A percentile compares a stretch with the other conserved stretches of the same genome.
Evolutionary conservation across 2,888 invertebrate species (phyloP).

Genomic region (Lysandra bellargus): DNA sequence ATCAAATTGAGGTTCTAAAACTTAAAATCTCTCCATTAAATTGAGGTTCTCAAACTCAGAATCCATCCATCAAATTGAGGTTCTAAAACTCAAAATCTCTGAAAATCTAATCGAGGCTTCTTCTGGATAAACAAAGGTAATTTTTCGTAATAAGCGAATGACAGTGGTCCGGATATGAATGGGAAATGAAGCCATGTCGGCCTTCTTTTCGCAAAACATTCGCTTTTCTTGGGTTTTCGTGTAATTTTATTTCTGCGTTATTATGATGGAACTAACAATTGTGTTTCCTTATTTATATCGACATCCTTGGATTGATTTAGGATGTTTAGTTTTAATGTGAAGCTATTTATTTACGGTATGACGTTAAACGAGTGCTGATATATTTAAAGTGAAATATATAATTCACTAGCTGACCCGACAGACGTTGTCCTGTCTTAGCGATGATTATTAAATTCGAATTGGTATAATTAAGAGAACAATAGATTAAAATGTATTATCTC

Average conservation of each 20-base stretch:
- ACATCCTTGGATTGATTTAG: neutral
- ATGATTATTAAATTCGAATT: no score
- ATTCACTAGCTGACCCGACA: no score
- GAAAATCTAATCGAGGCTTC: neutral
- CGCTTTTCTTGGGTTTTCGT: constrained; percentile 22
- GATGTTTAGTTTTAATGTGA: neutral
- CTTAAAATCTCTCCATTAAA: no score
- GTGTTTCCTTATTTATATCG: neutral
- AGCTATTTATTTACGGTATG: no score
- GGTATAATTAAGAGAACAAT: no score
- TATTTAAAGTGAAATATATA: no score
- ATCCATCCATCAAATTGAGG: no score
- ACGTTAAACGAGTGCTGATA: no score
- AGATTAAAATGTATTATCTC: no score
- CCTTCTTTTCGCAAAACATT: constrained; percentile 38
- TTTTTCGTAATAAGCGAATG: constrained; percentile 39
- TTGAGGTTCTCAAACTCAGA: no score
- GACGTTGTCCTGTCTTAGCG: no score
- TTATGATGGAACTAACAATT: neutral
- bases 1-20: neutral
- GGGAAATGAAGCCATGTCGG: constrained; percentile 51
- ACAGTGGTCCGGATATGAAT: constrained; percentile 52
- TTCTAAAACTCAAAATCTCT: neutral
- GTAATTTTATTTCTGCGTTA: constrained; percentile 7
- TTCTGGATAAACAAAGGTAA: constrained; percentile 24